Conservation (phyloP, 1,140 invertebrate genomes). For the Drosophila ercepeae region DNA sequence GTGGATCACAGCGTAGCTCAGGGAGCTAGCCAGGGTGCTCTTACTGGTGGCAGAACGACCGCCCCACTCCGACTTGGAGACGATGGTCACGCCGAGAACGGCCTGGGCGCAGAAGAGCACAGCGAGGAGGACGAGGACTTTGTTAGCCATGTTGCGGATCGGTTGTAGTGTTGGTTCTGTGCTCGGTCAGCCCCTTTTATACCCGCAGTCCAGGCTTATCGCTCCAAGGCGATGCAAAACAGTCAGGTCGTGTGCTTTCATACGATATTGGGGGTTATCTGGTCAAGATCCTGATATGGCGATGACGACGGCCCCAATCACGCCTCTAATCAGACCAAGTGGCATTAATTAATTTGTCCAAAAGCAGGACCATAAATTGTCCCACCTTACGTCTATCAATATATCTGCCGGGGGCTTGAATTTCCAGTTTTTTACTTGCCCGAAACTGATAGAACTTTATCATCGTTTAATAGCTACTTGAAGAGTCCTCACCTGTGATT, state of each 20-base stretch:
- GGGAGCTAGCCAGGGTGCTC: constrained; percentile 85
- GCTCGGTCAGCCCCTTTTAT: constrained; percentile 40
- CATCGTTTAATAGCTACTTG: constrained; percentile 1
- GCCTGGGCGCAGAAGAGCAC: constrained; percentile 65
- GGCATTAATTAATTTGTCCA: constrained; percentile 68
- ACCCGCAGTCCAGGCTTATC: constrained; percentile 35
- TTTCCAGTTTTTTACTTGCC: not conserved
- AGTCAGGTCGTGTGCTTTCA: constrained; percentile 28
- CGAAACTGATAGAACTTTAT: not conserved
- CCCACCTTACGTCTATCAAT: constrained; percentile 6
- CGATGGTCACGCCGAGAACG: constrained; percentile 76
- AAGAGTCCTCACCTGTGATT: not conserved
- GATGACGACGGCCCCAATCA: constrained; percentile 38
- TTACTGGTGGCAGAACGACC: constrained; percentile 85
- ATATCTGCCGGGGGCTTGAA: constrained; percentile 14
- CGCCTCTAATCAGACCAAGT: constrained; percentile 62
- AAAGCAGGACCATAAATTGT: constrained; percentile 7
- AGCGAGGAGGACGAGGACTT: constrained; percentile 60
- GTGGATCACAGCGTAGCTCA: constrained; percentile 90
- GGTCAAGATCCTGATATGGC: constrained; percentile 46
- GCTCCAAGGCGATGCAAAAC: not conserved
- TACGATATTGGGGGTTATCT: constrained; percentile 44
- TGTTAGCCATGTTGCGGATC: constrained; percentile 55
- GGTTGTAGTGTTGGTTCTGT: constrained; percentile 28
- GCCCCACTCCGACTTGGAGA: constrained; percentile 86